Conservation (phyloP, 2,888 invertebrate species). For the Sesia bembeciformis region DNA sequence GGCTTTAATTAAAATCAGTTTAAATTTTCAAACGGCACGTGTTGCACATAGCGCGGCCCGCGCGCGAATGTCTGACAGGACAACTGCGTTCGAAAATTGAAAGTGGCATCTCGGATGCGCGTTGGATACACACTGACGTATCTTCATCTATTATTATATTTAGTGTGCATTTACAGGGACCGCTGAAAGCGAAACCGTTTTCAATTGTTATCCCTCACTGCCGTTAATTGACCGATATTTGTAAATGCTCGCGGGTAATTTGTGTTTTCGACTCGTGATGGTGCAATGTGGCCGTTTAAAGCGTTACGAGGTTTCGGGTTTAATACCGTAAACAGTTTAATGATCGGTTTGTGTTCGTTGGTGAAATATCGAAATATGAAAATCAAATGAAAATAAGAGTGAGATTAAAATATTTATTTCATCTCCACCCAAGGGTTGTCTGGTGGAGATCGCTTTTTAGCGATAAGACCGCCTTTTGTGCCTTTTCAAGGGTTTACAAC, state of each 20-base stretch:
- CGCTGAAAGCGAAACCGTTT: slow-evolving; percentile 64
- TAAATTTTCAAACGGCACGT: background rate
- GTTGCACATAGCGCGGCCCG: background rate
- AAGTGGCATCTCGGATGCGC: slow-evolving; percentile 53
- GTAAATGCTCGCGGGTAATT: slow-evolving; percentile 49
- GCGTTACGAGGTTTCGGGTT: background rate
- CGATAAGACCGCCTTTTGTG: too few species aligned
- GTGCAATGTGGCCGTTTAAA: background rate
- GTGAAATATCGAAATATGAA: too few species aligned
- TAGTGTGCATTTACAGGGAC: slow-evolving; percentile 51
- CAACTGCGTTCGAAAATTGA: slow-evolving; percentile 46
- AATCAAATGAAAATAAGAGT: too few species aligned
- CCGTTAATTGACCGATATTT: slow-evolving; percentile 60
- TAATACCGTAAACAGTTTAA: background rate
- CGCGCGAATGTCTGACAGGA: background rate
- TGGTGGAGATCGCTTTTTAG: too few species aligned
- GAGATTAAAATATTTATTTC: too few species aligned
- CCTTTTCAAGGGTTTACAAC: too few species aligned
- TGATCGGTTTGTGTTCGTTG: too few species aligned
- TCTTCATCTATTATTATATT: slow-evolving; percentile 69
- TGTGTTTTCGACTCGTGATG: slow-evolving; percentile 1
- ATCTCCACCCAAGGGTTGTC: too few species aligned
- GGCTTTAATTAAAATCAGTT: background rate
- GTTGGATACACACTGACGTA: slow-evolving; percentile 58
- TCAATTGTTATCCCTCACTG: slow-evolving; percentile 61